Evolutionary conservation across 2,113 vertebrate genomes (phyloP).

Genomic region (Galemys pyrenaicus): DNA sequence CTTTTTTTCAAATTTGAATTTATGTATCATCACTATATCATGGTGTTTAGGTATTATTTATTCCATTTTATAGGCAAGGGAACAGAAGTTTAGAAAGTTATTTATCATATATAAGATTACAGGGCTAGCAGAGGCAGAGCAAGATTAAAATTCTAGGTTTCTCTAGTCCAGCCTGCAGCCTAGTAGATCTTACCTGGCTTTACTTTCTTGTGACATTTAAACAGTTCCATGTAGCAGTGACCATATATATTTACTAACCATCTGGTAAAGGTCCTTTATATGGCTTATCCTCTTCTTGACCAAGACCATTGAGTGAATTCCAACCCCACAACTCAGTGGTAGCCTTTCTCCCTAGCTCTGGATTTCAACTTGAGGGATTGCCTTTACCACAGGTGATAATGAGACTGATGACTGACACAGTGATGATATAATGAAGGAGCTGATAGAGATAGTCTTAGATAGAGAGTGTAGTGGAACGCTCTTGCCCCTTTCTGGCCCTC

Average conservation of each 20-base stretch:
- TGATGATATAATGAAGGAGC: neutral
- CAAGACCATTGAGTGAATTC: neutral
- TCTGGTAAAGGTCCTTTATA: neutral
- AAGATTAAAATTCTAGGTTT: neutral
- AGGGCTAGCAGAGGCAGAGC: neutral
- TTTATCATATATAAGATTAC: neutral
- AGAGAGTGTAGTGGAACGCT: neutral
- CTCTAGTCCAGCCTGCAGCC: neutral
- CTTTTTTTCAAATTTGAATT: neutral
- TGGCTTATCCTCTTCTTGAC: neutral
- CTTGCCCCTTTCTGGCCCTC: neutral
- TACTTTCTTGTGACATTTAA: neutral
- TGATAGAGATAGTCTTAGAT: neutral
- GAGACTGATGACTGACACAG: neutral
- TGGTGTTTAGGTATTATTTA: conserved; percentile 39
- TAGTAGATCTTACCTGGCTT: neutral
- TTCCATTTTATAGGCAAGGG: conserved; percentile 5
- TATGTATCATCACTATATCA: neutral
- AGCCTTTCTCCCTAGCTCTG: neutral
- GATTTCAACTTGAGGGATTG: neutral
- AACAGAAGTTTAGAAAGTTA: conserved; percentile 26
- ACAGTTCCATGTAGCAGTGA: neutral
- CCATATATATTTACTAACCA: neutral
- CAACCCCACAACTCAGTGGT: neutral
- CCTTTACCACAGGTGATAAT: neutral